These are phyloP conservation scores for Hiodon tergisus DNA, from an alignment of 2,113 vertebrate genomes.

Conservation along the genomic window DNA sequence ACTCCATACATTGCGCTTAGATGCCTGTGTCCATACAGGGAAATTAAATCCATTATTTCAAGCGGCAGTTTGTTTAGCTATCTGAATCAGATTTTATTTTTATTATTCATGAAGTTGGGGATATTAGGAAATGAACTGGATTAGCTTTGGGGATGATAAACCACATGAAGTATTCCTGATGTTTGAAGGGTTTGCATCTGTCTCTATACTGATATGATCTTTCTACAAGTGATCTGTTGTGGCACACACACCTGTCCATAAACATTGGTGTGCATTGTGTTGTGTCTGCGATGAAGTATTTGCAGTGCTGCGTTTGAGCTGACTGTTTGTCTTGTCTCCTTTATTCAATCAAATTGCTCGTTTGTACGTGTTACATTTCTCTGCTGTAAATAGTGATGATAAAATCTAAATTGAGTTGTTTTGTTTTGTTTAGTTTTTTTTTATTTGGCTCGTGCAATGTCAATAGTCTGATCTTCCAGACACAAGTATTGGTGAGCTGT, in stretches of 20 bases:
- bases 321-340: conserved; percentile 10
- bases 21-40: neutral
- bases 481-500: conserved; percentile 33
- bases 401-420: conserved; percentile 23
- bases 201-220: conserved; percentile 42
- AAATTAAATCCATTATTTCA: neutral
- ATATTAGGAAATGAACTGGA: no score
- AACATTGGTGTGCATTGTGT: neutral
- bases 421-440: conserved; percentile 36
- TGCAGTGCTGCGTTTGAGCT: conserved; percentile 22
- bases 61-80: neutral
- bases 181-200: conserved; percentile 37
- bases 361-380: conserved; percentile 40
- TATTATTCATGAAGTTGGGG: no score
- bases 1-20: neutral
- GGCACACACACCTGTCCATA: conserved; percentile 30
- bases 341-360: conserved; percentile 20
- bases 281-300: conserved; percentile 7
- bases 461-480: conserved; percentile 39
- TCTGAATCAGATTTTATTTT: neutral
- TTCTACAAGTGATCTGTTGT: conserved; percentile 35
- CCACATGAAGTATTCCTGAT: conserved; percentile 22
- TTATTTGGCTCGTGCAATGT: conserved; percentile 30
- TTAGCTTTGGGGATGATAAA: no score
- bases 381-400: conserved; percentile 22